Evolutionary conservation across 2,113 vertebrate species (phyloP).

Genomic region (Fregetta grallaria): DNA sequence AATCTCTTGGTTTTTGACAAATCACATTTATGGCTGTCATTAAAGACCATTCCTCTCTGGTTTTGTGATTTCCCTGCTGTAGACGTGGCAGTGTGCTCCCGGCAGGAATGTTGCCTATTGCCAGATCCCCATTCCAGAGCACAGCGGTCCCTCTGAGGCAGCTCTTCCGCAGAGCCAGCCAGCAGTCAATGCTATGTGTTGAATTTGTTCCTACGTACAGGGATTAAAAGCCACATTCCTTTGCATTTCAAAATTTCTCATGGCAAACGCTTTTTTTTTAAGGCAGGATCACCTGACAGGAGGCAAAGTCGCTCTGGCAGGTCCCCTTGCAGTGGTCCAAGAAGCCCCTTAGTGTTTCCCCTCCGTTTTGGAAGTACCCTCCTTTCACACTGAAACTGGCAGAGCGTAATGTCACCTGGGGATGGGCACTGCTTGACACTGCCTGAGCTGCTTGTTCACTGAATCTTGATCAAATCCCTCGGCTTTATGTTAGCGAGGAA

Average conservation of each 20-base stretch:
- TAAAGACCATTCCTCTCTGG: not conserved
- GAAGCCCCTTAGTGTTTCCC: not conserved
- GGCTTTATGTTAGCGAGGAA: not conserved
- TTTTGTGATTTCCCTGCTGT: not conserved
- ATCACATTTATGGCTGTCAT: not conserved
- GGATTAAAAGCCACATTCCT: not conserved
- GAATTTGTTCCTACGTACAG: not conserved
- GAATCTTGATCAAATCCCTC: not conserved
- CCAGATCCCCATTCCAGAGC: not conserved
- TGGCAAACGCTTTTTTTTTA: not conserved
- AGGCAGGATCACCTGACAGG: not conserved
- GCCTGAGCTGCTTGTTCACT: not conserved
- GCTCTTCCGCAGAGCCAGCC: not conserved
- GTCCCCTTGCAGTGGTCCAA: not conserved
- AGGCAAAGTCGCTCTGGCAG: not conserved
- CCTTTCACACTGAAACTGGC: not conserved
- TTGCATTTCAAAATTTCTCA: not conserved
- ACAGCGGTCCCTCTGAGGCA: not conserved
- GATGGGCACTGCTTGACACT: not conserved
- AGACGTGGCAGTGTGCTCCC: accelerated
- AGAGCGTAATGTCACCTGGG: not conserved
- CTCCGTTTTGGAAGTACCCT: not conserved
- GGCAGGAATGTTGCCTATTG: not conserved
- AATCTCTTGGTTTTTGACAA: not conserved
- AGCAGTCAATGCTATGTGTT: not conserved